Evolutionary conservation across 2,113 vertebrate genomes (phyloP), one percentile per base, ranked within the genome.

Genomic region (Ailuropoda melanoleuca): DNA sequence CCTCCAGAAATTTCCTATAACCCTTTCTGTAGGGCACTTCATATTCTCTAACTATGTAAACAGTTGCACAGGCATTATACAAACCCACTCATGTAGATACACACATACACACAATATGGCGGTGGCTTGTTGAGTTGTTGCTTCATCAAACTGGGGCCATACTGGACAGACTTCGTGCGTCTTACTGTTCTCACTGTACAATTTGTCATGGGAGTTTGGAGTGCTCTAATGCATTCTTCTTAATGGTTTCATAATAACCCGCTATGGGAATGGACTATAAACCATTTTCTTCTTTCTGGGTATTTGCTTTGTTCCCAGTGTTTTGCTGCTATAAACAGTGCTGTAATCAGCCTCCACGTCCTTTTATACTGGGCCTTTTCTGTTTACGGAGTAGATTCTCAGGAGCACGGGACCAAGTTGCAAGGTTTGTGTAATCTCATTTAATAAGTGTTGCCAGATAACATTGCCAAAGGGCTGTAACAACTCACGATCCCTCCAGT

Each of bases 291-390:
- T 86, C 60, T 53, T 46, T 26, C 29, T 7, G 87, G 34, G 26
- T n/a, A 9, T 75, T 84, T 24, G 8, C 12, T 48, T 46, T 78
- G 87, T 37, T 23, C 8, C 66, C 15, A 6, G 43, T 14, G 12
- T 48, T 68, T 84, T 26, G 77, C 26, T 12, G 19, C 43, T 19
- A 0, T 81, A 14, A 74, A 37, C 68, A 23, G 62, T 1, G 12
- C 58, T 3, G n/a, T 10, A 0, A 0, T n/a, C 37, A 24, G 14
- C 6, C 46, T 53, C 29, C 6, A 6, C 0, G 46, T 19, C 77
- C 78, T 12, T 19, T 3, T 8, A 8, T 18, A 14, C 26, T 1
- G 55, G 64, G 34, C 19, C n/a, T 85, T 58, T 43, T 72, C 9
- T 50, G 66, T 46, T 92, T 12, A 0, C 24, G 53, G 62, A 24